phyloP scores from a whole-genome alignment of 2,888 invertebrate species.

The Eurytoma adleriae region DNA sequence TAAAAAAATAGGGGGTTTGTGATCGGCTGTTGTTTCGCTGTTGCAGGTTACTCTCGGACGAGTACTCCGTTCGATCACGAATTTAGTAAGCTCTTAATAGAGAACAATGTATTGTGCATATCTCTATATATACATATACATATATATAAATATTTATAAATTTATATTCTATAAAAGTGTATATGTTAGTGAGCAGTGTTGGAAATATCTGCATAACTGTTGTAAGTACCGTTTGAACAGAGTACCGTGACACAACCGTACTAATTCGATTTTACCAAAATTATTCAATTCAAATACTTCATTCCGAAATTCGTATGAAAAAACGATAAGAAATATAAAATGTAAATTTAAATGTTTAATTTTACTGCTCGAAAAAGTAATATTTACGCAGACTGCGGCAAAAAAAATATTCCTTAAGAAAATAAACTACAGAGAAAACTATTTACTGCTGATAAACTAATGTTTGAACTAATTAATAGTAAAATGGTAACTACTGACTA shows the following conservation, averaged over 20 bases:
- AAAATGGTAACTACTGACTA: no score
- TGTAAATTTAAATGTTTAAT: no score
- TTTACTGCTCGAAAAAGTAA: no score
- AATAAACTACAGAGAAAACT: no score
- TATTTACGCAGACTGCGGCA: no score
- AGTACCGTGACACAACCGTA: background rate
- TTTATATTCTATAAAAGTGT: constrained; percentile 41
- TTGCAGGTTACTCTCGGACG: constrained; percentile 76
- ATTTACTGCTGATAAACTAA: no score
- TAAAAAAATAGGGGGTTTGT: constrained; percentile 65
- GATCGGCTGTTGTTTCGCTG: constrained; percentile 74
- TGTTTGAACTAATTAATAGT: no score
- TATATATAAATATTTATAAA: constrained; percentile 10
- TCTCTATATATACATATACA: constrained; percentile 46
- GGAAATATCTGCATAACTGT: constrained; percentile 51
- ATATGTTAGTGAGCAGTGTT: constrained; percentile 55
- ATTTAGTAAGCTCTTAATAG: constrained; percentile 74
- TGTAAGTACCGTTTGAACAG: background rate
- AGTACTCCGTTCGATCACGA: constrained; percentile 76
- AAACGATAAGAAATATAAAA: no score
- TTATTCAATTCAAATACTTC: no score
- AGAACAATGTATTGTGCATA: constrained; percentile 72
- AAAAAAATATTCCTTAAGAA: no score
- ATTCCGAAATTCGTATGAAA: no score
- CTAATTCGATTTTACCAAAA: no score